These are phyloP conservation scores for Pterocles gutturalis DNA, from an alignment of 2,113 vertebrate species.

Conservation along the genomic window DNA sequence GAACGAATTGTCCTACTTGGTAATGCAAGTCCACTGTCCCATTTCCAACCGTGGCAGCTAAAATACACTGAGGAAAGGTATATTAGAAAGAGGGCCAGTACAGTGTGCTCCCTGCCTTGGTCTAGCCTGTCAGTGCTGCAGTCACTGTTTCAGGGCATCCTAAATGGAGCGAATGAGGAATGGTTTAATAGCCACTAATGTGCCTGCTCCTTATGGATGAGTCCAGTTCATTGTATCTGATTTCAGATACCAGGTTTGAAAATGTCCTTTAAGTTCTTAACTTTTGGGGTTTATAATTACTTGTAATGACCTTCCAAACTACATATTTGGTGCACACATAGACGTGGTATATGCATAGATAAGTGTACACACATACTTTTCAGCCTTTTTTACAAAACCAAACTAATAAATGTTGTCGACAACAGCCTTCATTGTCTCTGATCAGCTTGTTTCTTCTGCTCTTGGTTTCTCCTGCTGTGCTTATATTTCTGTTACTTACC, in stretches of 20 bases:
- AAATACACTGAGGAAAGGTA: neutral
- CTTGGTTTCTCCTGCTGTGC: neutral
- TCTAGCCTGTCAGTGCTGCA: neutral
- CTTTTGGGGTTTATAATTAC: neutral
- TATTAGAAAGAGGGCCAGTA: neutral
- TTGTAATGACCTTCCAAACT: neutral
- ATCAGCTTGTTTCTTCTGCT: neutral
- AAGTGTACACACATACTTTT: neutral
- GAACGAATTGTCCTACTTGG: neutral
- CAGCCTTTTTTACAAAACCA: neutral
- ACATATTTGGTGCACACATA: accelerated
- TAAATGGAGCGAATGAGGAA: neutral
- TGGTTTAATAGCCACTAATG: neutral
- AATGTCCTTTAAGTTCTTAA: neutral
- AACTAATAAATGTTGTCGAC: neutral
- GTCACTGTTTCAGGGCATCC: neutral
- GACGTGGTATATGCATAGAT: neutral
- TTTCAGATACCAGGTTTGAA: neutral
- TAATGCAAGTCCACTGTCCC: neutral
- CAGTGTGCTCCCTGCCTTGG: accelerated
- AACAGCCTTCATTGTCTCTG: neutral
- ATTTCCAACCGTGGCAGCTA: accelerated
- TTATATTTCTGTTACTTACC: constrained; percentile 13
- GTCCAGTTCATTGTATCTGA: neutral
- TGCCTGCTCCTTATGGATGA: neutral